Percentiles rank a stretch among this genome's conserved stretches.
These are phyloP conservation scores for Tridacna crocea DNA, from an alignment of 2,888 invertebrate genomes.

Conservation along the genomic window DNA sequence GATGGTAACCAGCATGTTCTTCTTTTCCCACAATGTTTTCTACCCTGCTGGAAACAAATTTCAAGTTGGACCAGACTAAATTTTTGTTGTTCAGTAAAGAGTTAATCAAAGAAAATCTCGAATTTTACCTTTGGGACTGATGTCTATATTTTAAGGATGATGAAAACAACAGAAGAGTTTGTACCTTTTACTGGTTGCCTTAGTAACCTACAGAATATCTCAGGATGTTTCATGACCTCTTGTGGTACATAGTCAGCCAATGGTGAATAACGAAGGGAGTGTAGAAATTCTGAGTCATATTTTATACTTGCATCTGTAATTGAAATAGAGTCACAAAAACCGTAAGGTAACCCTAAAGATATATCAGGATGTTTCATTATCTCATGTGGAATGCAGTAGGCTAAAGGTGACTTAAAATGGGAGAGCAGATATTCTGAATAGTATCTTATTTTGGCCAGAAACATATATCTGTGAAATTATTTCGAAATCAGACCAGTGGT, in stretches of 20 bases:
- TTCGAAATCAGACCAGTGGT: too few species aligned
- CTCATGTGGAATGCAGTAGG: not conserved
- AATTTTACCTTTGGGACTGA: too few species aligned
- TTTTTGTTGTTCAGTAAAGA: too few species aligned
- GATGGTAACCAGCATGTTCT: not conserved
- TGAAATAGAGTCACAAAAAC: not conserved
- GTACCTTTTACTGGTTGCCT: not conserved
- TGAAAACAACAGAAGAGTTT: not conserved
- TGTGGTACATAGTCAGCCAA: conserved; percentile 9
- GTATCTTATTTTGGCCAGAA: not conserved
- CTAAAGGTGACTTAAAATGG: not conserved
- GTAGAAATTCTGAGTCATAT: conserved; percentile 16
- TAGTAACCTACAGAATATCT: not conserved
- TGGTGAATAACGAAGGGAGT: not conserved
- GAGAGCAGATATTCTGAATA: not conserved
- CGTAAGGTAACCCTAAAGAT: not conserved
- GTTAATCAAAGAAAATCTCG: too few species aligned
- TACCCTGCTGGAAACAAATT: too few species aligned
- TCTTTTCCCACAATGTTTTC: not conserved
- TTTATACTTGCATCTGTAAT: conserved; percentile 8
- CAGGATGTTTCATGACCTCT: conserved; percentile 8
- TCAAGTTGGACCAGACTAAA: too few species aligned
- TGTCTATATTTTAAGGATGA: too few species aligned
- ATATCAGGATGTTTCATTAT: not conserved
- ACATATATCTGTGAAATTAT: too few species aligned